Conservation (phyloP, 2,113 vertebrate genomes). For the Gymnobelideus leadbeateri region DNA sequence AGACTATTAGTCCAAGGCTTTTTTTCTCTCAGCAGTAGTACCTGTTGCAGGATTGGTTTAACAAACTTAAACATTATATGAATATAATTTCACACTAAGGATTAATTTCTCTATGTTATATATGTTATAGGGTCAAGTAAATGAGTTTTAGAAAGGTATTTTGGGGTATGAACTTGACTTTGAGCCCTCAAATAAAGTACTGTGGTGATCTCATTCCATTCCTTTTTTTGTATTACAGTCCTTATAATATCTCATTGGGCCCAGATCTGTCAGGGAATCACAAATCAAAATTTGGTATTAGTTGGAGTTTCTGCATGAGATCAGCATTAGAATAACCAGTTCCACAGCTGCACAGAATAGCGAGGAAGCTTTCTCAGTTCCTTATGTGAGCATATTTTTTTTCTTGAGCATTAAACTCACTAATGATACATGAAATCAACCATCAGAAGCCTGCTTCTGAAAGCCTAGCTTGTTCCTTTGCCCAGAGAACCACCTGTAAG, state of each 20-base stretch:
- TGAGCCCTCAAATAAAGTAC: neutral
- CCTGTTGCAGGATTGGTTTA: neutral
- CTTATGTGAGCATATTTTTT: slow-evolving; percentile 5
- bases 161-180: neutral
- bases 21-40: slow-evolving; percentile 40
- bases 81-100: neutral
- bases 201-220: neutral
- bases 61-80: neutral
- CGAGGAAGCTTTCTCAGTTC: neutral
- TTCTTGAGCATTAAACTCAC: slow-evolving; percentile 39
- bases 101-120: neutral
- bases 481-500: slow-evolving; percentile 14
- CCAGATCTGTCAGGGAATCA: neutral
- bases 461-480: slow-evolving; percentile 36
- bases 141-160: slow-evolving; percentile 10
- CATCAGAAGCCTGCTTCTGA: slow-evolving; percentile 17
- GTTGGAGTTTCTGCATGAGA: neutral
- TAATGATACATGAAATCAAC: slow-evolving; percentile 7
- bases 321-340: slow-evolving; percentile 3
- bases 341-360: neutral
- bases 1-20: slow-evolving; percentile 38
- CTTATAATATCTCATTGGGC: neutral
- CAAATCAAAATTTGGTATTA: neutral
- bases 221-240: neutral
- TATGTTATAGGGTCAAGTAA: neutral